Evolutionary conservation across 2,113 vertebrate genomes (phyloP).

Genomic region (Saguinus midas): DNA sequence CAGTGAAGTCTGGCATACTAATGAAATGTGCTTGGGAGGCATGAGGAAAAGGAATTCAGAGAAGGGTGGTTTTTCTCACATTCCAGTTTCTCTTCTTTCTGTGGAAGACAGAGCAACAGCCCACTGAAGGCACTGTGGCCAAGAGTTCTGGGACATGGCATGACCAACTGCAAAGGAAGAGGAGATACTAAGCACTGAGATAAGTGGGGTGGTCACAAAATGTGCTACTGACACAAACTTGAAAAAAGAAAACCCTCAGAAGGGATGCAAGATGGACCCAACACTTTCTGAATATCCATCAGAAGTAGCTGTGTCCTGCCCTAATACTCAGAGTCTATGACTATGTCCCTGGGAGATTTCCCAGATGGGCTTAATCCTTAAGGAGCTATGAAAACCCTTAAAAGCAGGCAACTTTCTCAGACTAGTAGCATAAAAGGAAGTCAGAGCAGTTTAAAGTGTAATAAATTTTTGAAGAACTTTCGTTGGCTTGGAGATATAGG

Average conservation of each 20-base stretch:
- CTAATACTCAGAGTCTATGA: not conserved
- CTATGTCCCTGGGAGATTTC: not conserved
- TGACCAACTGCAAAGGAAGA: not conserved
- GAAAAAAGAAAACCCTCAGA: not conserved
- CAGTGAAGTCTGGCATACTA: not conserved
- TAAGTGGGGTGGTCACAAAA: not conserved
- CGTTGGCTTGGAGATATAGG: not conserved
- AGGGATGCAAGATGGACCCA: not conserved
- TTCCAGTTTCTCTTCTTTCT: not conserved
- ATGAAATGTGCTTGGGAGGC: not conserved
- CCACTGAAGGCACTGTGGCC: not conserved
- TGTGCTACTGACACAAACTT: not conserved
- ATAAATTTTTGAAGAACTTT: fast-evolving
- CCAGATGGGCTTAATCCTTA: not conserved
- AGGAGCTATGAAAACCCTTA: not conserved
- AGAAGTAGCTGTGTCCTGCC: not conserved
- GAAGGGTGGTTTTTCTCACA: not conserved
- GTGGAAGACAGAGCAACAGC: not conserved
- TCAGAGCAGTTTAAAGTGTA: not conserved
- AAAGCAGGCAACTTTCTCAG: not conserved
- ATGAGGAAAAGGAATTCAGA: not conserved
- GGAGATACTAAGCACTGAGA: no score
- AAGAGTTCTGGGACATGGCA: not conserved
- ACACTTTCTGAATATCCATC: not conserved
- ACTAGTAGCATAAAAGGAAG: not conserved